Conservation (phyloP, 2,797 vertebrate genomes). For the Eidolon dupreanum region DNA sequence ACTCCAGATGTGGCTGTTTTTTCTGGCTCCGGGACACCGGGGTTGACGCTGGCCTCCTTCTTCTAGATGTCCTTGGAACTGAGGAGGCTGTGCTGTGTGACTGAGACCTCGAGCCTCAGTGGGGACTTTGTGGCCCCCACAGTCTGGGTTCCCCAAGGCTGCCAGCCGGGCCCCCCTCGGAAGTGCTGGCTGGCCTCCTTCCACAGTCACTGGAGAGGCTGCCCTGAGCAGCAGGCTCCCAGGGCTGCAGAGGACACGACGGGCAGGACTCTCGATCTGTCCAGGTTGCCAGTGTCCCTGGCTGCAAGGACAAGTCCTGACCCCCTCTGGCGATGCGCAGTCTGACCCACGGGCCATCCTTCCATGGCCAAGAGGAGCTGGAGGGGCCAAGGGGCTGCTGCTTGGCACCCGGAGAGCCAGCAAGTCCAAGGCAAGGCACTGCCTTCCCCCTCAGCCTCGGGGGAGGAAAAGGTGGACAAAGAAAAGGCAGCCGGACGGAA, state of each 20-base stretch:
- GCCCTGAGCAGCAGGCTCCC: background rate
- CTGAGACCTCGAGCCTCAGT: background rate
- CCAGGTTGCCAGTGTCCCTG: background rate
- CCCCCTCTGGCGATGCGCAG: background rate
- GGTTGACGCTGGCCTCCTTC: background rate
- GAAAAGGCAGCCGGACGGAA: slow-evolving; percentile 10
- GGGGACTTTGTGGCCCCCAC: background rate
- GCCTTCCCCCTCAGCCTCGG: background rate
- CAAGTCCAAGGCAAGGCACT: background rate
- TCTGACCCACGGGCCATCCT: background rate
- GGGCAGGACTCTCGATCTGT: background rate
- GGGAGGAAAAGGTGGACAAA: slow-evolving; percentile 56
- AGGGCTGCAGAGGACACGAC: rapidly evolving
- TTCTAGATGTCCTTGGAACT: background rate
- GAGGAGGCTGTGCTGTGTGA: background rate
- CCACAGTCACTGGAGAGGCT: background rate
- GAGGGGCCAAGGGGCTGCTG: background rate
- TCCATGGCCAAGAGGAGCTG: background rate
- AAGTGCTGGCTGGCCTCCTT: background rate
- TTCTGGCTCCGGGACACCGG: background rate
- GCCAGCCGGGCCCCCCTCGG: background rate
- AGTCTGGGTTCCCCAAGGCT: background rate
- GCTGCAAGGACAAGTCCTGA: background rate
- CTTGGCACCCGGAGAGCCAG: background rate
- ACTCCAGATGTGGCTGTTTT: background rate